Evolutionary conservation across 2,888 invertebrate species (phyloP), one percentile per base, ranked within the genome.

Genomic region (Tenthredo amoena): DNA sequence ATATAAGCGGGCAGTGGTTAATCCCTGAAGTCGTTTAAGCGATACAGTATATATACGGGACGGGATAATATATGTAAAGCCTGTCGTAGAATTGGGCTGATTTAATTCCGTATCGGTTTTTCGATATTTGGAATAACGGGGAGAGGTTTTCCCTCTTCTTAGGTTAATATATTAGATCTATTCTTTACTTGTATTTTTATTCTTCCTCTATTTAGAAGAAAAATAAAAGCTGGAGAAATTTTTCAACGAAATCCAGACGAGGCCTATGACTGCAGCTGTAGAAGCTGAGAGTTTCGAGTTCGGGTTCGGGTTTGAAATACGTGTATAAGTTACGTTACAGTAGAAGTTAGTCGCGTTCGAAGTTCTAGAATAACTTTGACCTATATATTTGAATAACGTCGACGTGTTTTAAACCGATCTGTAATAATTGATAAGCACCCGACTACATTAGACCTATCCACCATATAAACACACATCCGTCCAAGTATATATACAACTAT

Each of bases 351-450:
- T 55, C 55, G 62, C 62, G 62, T 68, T 34, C 31, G 15, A 62
- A 58, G 34, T 40, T 81, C 81, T 62, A 81, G 81, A 81, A 81
- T 81, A 81, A 81, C 81, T 81, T 81, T 81, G 81, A 81, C 81
- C 81, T 62, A 81, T 81, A 62, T 81, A 81, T 43, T n/a, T 21
- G 72, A 74, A 26, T 26, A 74, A 74, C 40, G 43, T 43, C 40
- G 40, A 62, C 62, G 50, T n/a, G 31, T 50, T 77, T 31, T 34
- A 50, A 55, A 18, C 9, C 18, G 50, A 55, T 50, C 50, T 43
- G 77, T 77, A 77, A 55, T 77, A 55, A 77, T 55, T 50, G 77
- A 77, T 77, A 77, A 77, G 50, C 74, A 34, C 15, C 43, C 40
- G 21, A 74, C 40, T 7, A 21, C n/a, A 21, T 43, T 43, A 40